phyloP scores from a whole-genome alignment of 1,140 invertebrate genomes.

The Euwallacea similis region DNA sequence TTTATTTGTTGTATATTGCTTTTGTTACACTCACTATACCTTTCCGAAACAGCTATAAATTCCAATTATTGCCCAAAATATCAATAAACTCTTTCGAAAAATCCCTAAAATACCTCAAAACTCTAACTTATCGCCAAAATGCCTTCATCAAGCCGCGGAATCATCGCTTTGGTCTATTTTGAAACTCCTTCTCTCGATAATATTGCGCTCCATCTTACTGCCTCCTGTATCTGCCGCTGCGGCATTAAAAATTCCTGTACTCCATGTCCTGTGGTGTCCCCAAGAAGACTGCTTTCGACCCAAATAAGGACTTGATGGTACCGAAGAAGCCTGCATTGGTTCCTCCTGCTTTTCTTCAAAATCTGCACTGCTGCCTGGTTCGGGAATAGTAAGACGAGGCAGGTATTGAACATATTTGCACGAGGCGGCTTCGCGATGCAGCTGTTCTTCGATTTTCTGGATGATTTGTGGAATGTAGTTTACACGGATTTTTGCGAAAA shows the following conservation, averaged over 20 bases:
- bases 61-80: too few species aligned
- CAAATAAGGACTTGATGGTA: conserved; percentile 46
- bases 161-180: conserved; percentile 26
- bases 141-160: conserved; percentile 30
- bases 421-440: conserved; percentile 38
- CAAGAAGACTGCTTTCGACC: conserved; percentile 39
- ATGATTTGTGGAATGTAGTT: conserved; percentile 20
- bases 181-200: conserved; percentile 4
- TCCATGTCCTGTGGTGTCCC: conserved; percentile 50
- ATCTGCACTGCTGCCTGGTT: conserved; percentile 35
- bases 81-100: background rate
- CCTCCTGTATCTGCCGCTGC: background rate
- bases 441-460: conserved; percentile 48
- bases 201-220: background rate
- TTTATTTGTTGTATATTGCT: too few species aligned
- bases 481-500: conserved; percentile 10
- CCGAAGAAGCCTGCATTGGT: conserved; percentile 22
- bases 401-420: conserved; percentile 40
- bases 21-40: too few species aligned
- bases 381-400: conserved; percentile 40
- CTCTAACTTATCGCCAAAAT: background rate
- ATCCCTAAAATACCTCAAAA: background rate
- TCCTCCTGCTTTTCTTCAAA: conserved; percentile 20
- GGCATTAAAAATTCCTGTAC: conserved; percentile 38
- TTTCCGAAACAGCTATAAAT: too few species aligned